Evolutionary conservation across 1,140 invertebrate genomes (phyloP), one percentile per base, ranked within the genome.

Genomic region (Teleogryllus occipitalis): DNA sequence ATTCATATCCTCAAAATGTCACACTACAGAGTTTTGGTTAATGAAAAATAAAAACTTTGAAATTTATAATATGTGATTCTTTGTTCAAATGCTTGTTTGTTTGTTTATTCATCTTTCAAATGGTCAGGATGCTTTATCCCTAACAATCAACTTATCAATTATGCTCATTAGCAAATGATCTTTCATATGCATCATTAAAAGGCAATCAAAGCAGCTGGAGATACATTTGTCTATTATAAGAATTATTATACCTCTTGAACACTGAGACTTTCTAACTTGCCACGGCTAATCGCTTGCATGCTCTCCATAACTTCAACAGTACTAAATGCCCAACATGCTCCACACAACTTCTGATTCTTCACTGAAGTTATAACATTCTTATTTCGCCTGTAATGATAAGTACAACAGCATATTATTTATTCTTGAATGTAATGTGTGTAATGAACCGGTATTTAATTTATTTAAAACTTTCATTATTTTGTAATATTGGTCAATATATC

Each of bases 251-350:
- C 89, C 86, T 93, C 91, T 87, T 97, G 95, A 14, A 95, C 91
- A 86, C 94, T 95, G 10, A 95, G 88, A 6, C 87, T 81, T 27
- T 87, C 83, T 8, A 94, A 84, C 48, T 87, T 89, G 18, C 90
- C 90, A 75, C 87, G 92, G 82, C 90, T 88, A 18, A 95, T 90
- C 2, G 93, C 93, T 80, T 90, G 86, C 93, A 95, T 94, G 1
- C 92, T 89, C 86, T 96, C 95, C 72, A 93, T 89, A 8, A 91
- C 91, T 83, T 93, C 93, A 0, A 95, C 88, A 0, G 91, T 91
- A 83, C 93, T 94, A 85, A 95, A 95, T 0, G 95, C 95, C 94
- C 94, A 97, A 85, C 95, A 96, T 5, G 94, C 94, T 8, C 95
- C 95, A 86, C 95, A 97, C 18, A 87, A 82, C 10, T 91, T 91